Evolutionary conservation across 2,113 vertebrate species (phyloP), one percentile per base, ranked within the genome.

Genomic region (Toxotes chatareus): DNA sequence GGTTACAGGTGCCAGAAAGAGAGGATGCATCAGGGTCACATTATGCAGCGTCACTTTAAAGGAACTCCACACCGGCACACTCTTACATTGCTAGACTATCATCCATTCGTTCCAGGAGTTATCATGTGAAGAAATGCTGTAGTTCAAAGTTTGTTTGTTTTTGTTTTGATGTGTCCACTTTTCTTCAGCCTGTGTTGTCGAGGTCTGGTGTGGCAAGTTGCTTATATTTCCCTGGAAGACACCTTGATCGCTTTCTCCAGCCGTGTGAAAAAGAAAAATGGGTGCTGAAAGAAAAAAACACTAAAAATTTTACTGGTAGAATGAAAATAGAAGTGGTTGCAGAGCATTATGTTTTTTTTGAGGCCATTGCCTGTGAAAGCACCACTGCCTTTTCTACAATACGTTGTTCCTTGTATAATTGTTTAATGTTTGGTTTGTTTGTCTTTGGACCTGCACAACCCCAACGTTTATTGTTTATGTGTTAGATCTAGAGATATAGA

Each of bases 1-100:
- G 81, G 77, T 86, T 79, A 86, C 89, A 91, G 83, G 84, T 91
- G 89, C 46, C 63, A 75, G 46, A 79, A 73, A 65, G 72, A 67
- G 31, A 23, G 57, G 79, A 36, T 66, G 4, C 10, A 32, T 72
- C 53, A 63, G 23, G 42, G 66, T 51, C 12, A 9, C 72, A 12
- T 1, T 56, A 17, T 51, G 68, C 47, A 34, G 3, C 60, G 69
- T 79, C 12, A 38, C 19, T 75, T 40, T 68, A 49, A 60, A 68
- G 0, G 5, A 55, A 7, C 14, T 59, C 56, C 80, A 56, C 79
- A 67, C 1, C 1, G 8, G 38, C 53, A 53, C 17, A 0, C 27
- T 47, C 38, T 70, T 47, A n/a, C 14, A 11, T 17, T 19, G 12
- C 5, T 14, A 32, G 19, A 49, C 2, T n/a, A 53, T 65, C 12